A percentile compares a stretch with the other conserved stretches of the same genome.
Conservation (phyloP, 2,888 invertebrate genomes). For the Dolichopus griseipennis region DNA sequence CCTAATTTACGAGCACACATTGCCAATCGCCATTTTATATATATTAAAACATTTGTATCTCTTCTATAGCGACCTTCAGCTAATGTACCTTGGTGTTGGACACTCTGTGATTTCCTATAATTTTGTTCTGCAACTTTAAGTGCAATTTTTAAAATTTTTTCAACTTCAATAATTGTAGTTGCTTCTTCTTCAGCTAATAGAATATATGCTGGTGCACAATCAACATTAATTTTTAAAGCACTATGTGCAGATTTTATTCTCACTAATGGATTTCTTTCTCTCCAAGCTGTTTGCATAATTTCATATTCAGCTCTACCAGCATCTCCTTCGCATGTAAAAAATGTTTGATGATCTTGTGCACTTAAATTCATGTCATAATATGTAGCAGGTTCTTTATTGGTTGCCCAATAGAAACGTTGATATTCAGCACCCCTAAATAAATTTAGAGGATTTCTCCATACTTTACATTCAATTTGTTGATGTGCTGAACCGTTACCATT, state of each 20-base stretch:
- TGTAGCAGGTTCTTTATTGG: slow-evolving; percentile 88
- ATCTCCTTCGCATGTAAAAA: slow-evolving; percentile 88
- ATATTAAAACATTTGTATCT: slow-evolving; percentile 89
- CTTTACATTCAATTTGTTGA: slow-evolving; percentile 69
- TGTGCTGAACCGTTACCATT: slow-evolving; percentile 34
- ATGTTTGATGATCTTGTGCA: slow-evolving; percentile 96
- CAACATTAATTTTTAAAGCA: slow-evolving; percentile 76
- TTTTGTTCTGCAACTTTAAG: slow-evolving; percentile 75
- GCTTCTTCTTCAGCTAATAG: slow-evolving; percentile 95
- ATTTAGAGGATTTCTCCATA: slow-evolving; percentile 94
- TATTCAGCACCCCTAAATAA: slow-evolving; percentile 94
- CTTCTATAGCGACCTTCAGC: slow-evolving; percentile 73
- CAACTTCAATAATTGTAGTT: slow-evolving; percentile 80
- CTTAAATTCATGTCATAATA: slow-evolving; percentile 99
- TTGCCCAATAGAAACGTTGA: slow-evolving; percentile 84
- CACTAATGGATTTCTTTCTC: slow-evolving; percentile 84
- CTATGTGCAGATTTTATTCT: slow-evolving; percentile 85
- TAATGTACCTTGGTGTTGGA: slow-evolving; percentile 64
- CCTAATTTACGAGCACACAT: slow-evolving; percentile 95
- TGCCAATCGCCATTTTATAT: slow-evolving; percentile 87
- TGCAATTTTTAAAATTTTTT: slow-evolving; percentile 73
- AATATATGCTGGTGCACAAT: slow-evolving; percentile 92
- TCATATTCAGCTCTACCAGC: slow-evolving; percentile 80
- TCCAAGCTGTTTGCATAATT: slow-evolving; percentile 94
- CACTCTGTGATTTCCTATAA: slow-evolving; percentile 66